Evolutionary conservation across 2,797 vertebrate genomes (phyloP), one percentile per base, ranked within the genome.

Genomic region (Steatocranus sp.): DNA sequence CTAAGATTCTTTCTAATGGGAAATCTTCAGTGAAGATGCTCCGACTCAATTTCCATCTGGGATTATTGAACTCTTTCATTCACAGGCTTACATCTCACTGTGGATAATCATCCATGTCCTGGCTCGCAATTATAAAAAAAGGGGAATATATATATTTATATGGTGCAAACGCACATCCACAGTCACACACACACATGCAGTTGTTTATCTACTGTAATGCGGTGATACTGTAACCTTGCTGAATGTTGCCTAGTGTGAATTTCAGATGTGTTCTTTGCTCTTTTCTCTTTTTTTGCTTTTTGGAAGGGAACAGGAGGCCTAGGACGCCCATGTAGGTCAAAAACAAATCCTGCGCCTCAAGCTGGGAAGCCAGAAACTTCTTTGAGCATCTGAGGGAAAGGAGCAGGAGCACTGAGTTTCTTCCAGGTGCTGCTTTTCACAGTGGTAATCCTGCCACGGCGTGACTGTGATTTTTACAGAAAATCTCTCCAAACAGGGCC

Each of bases 351-450:
- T 87, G 86, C 25, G 91, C 90, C 94, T 93, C 93, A 84, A 94
- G 91, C 93, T 93, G 90, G 90, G 93, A 92, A 93, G 89, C 89
- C 92, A 92, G 91, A 91, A 92, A 93, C 92, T 88, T 92, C 91
- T 92, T 92, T 93, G 87, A 95, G 94, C 91, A 88, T 93, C 89
- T 91, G 85, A 94, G 86, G 87, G 70, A 90, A 89, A 79, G 76
- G 86, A 93, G 90, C 87, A 88, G 87, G 87, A 94, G 93, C 85
- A 83, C 83, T 3, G 87, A 88, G 92, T 87, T 92, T 90, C 91
- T 92, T 95, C 94, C 93, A 95, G 94, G 95, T 95, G 93, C 87
- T 93, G 90, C 93, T 91, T 93, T 92, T 93, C 93, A 94, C 88
- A 89, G 89, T 92, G 89, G 91, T 94, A 94, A 94, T 95, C 94